Evolutionary conservation across 1,140 invertebrate genomes (phyloP), one percentile per base, ranked within the genome.

Genomic region (Eufriesea mexicana): DNA sequence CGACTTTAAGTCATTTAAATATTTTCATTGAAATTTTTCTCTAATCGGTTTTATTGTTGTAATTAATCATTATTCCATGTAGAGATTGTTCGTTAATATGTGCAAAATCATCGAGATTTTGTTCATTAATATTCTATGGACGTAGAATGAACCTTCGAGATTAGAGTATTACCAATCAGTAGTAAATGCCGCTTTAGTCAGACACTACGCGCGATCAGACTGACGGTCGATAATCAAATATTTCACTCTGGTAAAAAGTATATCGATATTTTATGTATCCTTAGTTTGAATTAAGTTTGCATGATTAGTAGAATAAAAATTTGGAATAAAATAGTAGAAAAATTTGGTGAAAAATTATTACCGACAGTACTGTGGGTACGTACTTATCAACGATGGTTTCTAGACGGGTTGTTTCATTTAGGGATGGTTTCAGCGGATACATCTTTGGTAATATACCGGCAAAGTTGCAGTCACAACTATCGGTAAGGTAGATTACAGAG

Each of bases 401-500:
- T 23, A 10, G 14, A 9, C 16, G 8, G n/a, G 16, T 23, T 70
- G 25, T n/a, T 25, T 68, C 42, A 18, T 25, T 23, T 8, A 18
- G 7, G 12, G 23, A 5, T 68, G 42, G 23, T 47, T 45, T 25
- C 28, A 54, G 23, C 5, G 55, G 61, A 23, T 23, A 16, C 35
- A 23, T 35, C n/a, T n/a, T 68, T 61, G 2, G 23, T 18, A 54
- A 5, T 1, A 7, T 83, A 77, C 80, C 80, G 80, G 57, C 55
- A 16, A 28, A n/a, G 45, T 42, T 23, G 35, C 47, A 18, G 25
- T 73, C 5, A 25, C 45, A 49, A 47, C 42, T 25, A 73, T 74
- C 70, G 83, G 70, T 84, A 84, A 84, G 45, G 77, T 57, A 84
- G 77, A 54, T 73, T 45, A n/a, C 61, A 0, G 14, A 47, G 23